These are phyloP conservation scores for Cerceris rybyensis DNA, from an alignment of 2,888 invertebrate species.

Conservation along the genomic window DNA sequence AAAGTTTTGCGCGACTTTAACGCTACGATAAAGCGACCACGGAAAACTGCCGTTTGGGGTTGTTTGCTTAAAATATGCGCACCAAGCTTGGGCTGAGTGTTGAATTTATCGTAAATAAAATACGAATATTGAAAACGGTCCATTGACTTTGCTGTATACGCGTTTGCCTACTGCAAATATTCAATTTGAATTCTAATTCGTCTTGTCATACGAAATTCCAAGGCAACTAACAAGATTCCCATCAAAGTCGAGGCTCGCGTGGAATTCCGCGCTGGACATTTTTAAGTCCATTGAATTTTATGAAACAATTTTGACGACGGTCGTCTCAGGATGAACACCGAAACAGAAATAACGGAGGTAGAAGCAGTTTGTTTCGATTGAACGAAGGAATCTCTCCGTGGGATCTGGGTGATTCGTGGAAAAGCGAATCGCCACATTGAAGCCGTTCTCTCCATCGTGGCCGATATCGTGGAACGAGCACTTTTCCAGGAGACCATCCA, in stretches of 20 bases:
- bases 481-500: slow-evolving; percentile 29
- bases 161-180: no score
- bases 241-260: no score
- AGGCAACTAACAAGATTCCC: no score
- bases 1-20: slow-evolving; percentile 29
- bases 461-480: slow-evolving; percentile 61
- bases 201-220: no score
- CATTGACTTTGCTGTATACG: no score
- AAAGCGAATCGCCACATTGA: slow-evolving; percentile 35
- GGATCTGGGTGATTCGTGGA: slow-evolving; percentile 26
- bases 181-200: no score
- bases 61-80: slow-evolving; percentile 7
- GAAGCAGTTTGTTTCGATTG: background rate
- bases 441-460: slow-evolving; percentile 29
- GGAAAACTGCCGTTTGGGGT: slow-evolving; percentile 13
- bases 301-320: slow-evolving; percentile 23
- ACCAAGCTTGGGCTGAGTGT: background rate
- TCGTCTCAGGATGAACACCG: background rate
- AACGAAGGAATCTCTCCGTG: slow-evolving; percentile 12
- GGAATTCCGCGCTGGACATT: no score
- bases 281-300: no score
- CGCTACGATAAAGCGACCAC: slow-evolving; percentile 26
- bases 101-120: no score
- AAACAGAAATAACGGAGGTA: slow-evolving; percentile 26
- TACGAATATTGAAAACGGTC: no score